Evolutionary conservation across 2,797 vertebrate genomes (phyloP).

Genomic region (Sebastiscus albofasciatus): DNA sequence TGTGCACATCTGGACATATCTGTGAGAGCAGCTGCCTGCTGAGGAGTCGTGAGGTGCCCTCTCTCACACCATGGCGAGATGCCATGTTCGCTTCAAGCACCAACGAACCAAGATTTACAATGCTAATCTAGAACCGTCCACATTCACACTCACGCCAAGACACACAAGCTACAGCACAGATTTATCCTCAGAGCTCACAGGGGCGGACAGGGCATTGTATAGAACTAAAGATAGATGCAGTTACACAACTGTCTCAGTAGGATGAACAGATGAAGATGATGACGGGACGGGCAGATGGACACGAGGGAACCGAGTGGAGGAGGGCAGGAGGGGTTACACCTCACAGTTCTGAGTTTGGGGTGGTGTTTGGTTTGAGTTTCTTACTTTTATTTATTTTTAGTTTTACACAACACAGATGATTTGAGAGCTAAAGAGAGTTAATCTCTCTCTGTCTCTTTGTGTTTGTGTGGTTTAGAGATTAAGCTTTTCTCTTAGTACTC

Average conservation of each 20-base stretch:
- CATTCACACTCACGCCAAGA: background rate
- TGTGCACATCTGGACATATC: slow-evolving; percentile 40
- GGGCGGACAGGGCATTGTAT: background rate
- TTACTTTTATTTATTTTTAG: slow-evolving; percentile 34
- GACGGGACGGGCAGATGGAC: slow-evolving; percentile 55
- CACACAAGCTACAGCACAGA: slow-evolving; percentile 4
- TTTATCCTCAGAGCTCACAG: background rate
- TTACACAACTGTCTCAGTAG: slow-evolving; percentile 10
- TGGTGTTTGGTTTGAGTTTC: slow-evolving; percentile 7
- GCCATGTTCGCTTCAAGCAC: slow-evolving; percentile 25
- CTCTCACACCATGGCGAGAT: slow-evolving; percentile 17
- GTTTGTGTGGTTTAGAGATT: slow-evolving; percentile 30
- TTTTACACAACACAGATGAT: slow-evolving; percentile 33
- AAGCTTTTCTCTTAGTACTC: slow-evolving; percentile 1
- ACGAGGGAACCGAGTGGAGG: background rate
- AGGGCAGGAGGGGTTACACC: background rate
- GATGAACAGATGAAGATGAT: slow-evolving; percentile 42
- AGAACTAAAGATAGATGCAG: slow-evolving; percentile 1
- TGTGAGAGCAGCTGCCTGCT: slow-evolving; percentile 10
- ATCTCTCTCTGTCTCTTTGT: slow-evolving; percentile 36
- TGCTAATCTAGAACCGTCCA: slow-evolving; percentile 42
- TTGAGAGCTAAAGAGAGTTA: slow-evolving; percentile 29
- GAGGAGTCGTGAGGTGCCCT: slow-evolving; percentile 14
- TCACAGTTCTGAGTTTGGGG: slow-evolving; percentile 43
- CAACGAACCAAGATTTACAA: slow-evolving; percentile 51